These are phyloP conservation scores for Beroe ovata DNA, from an alignment of 37 sponge, comb jelly and placozoan species.

Conservation along the genomic window DNA sequence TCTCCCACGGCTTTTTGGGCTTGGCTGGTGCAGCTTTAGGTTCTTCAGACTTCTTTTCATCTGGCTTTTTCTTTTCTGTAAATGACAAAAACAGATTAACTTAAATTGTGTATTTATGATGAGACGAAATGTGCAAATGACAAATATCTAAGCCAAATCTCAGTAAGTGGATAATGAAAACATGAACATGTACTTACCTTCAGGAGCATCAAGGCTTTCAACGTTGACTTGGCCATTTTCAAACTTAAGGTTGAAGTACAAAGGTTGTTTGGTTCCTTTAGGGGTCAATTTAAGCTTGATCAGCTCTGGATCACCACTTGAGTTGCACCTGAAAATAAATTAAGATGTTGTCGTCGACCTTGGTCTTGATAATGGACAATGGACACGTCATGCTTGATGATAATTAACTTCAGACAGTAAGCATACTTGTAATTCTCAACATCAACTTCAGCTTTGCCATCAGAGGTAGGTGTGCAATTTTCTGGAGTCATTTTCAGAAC, in stretches of 20 bases:
- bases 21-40: slow-evolving; percentile 1
- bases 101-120: neutral
- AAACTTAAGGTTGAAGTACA: slow-evolving; percentile 45
- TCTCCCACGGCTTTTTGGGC: slow-evolving; percentile 47
- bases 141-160: too few species aligned
- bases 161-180: too few species aligned
- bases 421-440: slow-evolving; percentile 11
- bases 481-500: slow-evolving; percentile 61
- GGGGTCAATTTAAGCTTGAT: slow-evolving; percentile 49
- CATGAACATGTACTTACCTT: too few species aligned
- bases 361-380: too few species aligned
- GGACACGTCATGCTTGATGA: too few species aligned
- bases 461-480: slow-evolving; percentile 29
- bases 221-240: slow-evolving; percentile 39
- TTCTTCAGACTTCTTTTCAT: slow-evolving; percentile 36
- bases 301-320: slow-evolving; percentile 53
- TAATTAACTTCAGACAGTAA: too few species aligned
- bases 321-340: slow-evolving; percentile 25
- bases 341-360: neutral
- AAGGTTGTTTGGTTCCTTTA: slow-evolving; percentile 3
- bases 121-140: too few species aligned
- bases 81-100: neutral
- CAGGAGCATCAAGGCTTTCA: slow-evolving; percentile 61
- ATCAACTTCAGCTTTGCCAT: slow-evolving; percentile 47
- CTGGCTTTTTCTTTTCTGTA: slow-evolving; percentile 15